Conservation (phyloP, 2,113 vertebrate genomes). For the Phalacrocorax carbo region DNA sequence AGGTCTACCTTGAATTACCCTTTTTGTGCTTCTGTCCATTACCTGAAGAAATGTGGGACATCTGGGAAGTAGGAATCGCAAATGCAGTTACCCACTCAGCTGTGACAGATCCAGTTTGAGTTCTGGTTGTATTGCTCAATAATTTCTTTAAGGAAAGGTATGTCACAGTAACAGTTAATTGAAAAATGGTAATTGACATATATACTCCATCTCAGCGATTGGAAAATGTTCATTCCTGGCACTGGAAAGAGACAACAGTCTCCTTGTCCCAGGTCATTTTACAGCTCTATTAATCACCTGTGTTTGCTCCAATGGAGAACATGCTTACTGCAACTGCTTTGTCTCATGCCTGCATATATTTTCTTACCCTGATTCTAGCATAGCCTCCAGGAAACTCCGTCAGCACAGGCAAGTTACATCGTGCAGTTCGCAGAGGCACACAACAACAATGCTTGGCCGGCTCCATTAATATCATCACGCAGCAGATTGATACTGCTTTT, state of each 20-base stretch:
- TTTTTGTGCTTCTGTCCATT: background rate
- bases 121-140: background rate
- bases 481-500: background rate
- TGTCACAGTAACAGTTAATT: background rate
- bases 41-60: conserved; percentile 10
- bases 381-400: background rate
- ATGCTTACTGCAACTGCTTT: background rate
- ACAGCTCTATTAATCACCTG: conserved; percentile 29
- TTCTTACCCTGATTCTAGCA: background rate
- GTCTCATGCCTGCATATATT: background rate
- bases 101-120: conserved; percentile 22
- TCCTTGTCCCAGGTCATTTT: background rate
- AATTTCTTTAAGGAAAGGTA: conserved; percentile 25
- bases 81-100: background rate
- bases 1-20: background rate
- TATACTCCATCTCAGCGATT: background rate
- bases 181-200: conserved; percentile 47
- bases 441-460: background rate
- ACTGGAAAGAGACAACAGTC: background rate
- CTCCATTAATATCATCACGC: background rate
- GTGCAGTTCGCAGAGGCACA: background rate
- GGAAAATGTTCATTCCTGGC: conserved; percentile 27
- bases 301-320: background rate
- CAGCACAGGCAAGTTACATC: background rate
- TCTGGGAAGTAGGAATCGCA: background rate